Evolutionary conservation across 2,797 vertebrate species (phyloP), one percentile per base, ranked within the genome.

Genomic region (Thalassophryne amazonica): DNA sequence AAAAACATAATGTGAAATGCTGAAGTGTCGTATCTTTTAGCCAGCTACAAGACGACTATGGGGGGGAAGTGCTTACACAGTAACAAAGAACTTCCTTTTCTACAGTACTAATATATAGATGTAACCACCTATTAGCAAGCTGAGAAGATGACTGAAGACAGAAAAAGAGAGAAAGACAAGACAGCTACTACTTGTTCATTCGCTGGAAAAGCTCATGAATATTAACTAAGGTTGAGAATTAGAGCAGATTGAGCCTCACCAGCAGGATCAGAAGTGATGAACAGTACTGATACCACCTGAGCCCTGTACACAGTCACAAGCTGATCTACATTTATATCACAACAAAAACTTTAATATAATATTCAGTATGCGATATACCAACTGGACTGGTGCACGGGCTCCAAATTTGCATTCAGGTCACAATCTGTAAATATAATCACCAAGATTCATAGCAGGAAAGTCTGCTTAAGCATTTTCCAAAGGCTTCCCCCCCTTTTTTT

Each of bases 201-300:
- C 57, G 16, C 48, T 36, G 54, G 31, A 42, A 29, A 12, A 38
- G 19, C 21, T 39, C 4, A 6, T 53, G 15, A 32, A 59, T 28
- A 17, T 42, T 10, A 22, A 39, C 2, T 7, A 12, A 24, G 13
- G 24, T 7, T 50, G 18, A 41, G 38, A 66, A 42, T 11, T 22
- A 18, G 47, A 62, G 57, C 59, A 58, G 55, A 80, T 13, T 57
- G 30, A 53, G 25, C 36, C 19, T 56, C 47, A 39, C 46, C 50
- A 39, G 16, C 34, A 19, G 55, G 39, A 60, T 52, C 24, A 30
- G 27, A 76, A 35, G 43, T 73, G 66, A 65, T 60, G 24, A 80
- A 55, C 33, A 48, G 46, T 56, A 53, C 59, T 27, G 66, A 31
- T 15, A 55, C 57, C 76, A 85, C 62, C 77, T 83, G 80, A 63